A percentile compares a stretch with the other conserved stretches of the same genome.
Conservation (phyloP, 1,140 invertebrate genomes). For the Leptinotarsa defecta region DNA sequence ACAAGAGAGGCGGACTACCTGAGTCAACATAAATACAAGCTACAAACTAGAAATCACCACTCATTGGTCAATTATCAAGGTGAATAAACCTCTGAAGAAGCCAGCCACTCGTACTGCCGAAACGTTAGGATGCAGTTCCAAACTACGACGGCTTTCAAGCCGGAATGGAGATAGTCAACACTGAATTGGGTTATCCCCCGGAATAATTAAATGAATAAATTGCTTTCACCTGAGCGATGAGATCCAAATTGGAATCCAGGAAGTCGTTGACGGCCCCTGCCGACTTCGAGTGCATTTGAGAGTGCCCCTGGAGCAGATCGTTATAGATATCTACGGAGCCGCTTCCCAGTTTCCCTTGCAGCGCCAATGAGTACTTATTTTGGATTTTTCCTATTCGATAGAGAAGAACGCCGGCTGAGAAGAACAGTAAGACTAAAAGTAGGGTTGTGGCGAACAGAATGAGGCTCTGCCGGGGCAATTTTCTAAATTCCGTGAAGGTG, state of each 20-base stretch:
- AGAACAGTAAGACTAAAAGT: slow-evolving; percentile 57
- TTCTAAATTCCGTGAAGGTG: slow-evolving; percentile 41
- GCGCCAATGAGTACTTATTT: slow-evolving; percentile 49
- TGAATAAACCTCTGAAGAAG: too few relatives aligned
- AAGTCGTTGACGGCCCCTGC: slow-evolving; percentile 66
- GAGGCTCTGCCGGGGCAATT: slow-evolving; percentile 50
- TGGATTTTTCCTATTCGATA: slow-evolving; percentile 59
- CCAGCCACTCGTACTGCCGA: too few relatives aligned
- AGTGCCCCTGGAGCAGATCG: slow-evolving; percentile 64
- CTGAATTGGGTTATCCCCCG: too few relatives aligned
- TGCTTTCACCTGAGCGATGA: slow-evolving; percentile 65
- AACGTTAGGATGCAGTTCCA: too few relatives aligned
- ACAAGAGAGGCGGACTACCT: too few relatives aligned
- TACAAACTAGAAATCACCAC: too few relatives aligned
- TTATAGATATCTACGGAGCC: slow-evolving; percentile 63
- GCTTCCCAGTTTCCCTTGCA: slow-evolving; percentile 43
- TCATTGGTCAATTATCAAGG: too few relatives aligned
- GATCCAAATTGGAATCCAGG: slow-evolving; percentile 64
- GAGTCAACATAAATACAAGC: too few relatives aligned
- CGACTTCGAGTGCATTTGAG: slow-evolving; percentile 64
- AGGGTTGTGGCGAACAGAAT: slow-evolving; percentile 56
- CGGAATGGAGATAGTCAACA: too few relatives aligned
- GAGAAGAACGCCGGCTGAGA: slow-evolving; percentile 57
- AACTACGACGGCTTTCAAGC: too few relatives aligned
- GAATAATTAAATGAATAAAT: not conserved